Evolutionary conservation across 2,888 invertebrate species (phyloP), one percentile per base, ranked within the genome.

Genomic region (Congeria kusceri): DNA sequence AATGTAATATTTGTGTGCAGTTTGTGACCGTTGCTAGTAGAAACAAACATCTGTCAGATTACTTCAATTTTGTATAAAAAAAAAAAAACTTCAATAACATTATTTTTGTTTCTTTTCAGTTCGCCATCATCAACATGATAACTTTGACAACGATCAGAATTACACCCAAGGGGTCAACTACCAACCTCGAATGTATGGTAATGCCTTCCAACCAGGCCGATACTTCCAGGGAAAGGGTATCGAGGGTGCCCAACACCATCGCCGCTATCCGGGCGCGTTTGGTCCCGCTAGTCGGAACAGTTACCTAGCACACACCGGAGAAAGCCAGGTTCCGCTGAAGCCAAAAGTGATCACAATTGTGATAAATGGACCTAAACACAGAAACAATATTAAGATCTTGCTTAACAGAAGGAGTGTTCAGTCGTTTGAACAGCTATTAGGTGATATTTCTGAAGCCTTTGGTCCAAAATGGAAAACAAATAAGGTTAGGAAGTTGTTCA

Each of bases 321-420:
- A 88, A 53, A 75, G 73, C 61, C 62, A 65, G 49, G 81, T 83
- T 25, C 81, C 82, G 15, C 65, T 84, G 5, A 88, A 91, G 73
- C 93, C 93, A 4, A 92, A 92, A 77, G 92, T 93, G 23, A 86
- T 93, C 39, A 93, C 93, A 5, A 89, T 93, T 58, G 89, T 93
- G 4, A 84, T 92, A 62, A 90, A 90, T 82, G 71, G 85, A 0
- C 72, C 84, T 18, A 88, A 86, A 66, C 93, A 93, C 0, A 73
- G 92, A 47, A 87, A 87, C 62, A 92, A 88, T 74, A 91, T 93
- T 32, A 93, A 92, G 77, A 91, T 93, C 44, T 87, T 93, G 56
- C 91, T 93, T 32, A 93, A 93, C 82, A 80, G 92, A 25, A 85
- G 92, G 32, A 91, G 92, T 71, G 90, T 93, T 39, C 92, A 92